Evolutionary conservation across 37 sponge, comb jelly and placozoan species (phyloP).

Genomic region (Eunapius fragilis): DNA sequence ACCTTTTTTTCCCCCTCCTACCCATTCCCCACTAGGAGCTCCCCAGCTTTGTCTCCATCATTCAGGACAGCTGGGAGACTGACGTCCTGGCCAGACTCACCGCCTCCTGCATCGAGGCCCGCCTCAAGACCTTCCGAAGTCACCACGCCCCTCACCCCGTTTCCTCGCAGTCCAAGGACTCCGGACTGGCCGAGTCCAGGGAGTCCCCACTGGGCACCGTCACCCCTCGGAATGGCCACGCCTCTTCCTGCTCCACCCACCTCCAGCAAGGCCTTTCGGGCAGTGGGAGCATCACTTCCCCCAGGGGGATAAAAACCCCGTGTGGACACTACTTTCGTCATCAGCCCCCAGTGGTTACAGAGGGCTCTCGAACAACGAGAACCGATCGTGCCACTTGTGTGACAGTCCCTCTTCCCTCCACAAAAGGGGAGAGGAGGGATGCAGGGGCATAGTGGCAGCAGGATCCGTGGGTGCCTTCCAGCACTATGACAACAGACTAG

Average conservation of each 20-base stretch:
- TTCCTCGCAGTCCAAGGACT: neutral
- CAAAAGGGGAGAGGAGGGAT: neutral
- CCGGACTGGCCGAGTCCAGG: neutral
- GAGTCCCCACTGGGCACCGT: neutral
- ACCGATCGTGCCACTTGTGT: neutral
- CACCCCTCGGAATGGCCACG: neutral
- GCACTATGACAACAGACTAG: neutral
- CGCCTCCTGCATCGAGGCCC: neutral
- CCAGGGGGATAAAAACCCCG: too few species aligned
- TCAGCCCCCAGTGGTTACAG: too few species aligned
- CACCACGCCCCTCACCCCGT: neutral
- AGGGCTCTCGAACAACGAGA: neutral
- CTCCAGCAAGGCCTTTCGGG: neutral
- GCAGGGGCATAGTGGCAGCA: neutral
- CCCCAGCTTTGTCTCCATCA: neutral
- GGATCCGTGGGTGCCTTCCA: neutral
- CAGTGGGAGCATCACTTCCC: neutral
- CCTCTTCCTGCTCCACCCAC: neutral
- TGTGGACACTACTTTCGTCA: too few species aligned
- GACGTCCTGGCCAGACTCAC: neutral
- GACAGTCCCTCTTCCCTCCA: neutral
- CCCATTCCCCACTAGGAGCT: neutral
- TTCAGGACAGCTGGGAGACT: neutral
- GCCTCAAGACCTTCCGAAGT: neutral
- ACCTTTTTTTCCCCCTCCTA: neutral